phyloP scores from a whole-genome alignment of 2,113 vertebrate species.

The Sakesphorus luctuosus region DNA sequence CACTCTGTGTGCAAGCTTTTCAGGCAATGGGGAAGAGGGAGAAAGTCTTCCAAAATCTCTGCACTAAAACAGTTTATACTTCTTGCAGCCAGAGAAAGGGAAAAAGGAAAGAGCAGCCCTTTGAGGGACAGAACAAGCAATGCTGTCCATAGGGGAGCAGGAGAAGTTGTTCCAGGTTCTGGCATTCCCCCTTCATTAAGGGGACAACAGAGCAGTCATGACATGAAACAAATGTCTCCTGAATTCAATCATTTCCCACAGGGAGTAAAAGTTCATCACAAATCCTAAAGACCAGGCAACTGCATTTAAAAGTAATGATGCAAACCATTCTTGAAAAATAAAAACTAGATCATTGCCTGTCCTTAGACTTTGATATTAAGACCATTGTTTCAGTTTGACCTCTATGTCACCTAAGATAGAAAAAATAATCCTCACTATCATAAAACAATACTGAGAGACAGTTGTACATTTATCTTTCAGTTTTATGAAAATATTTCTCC shows the following conservation, averaged over 20 bases:
- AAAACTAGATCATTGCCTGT: not conserved
- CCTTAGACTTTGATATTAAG: conserved; percentile 7
- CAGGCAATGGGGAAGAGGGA: conserved; percentile 26
- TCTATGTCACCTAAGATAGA: not conserved
- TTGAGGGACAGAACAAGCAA: not conserved
- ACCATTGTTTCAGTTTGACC: conserved; percentile 14
- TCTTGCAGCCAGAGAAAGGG: not conserved
- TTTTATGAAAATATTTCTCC: not conserved
- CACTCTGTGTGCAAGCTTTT: not conserved
- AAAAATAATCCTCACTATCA: not conserved
- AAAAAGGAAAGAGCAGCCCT: not conserved
- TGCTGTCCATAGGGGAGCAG: not conserved
- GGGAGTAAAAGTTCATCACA: conserved; percentile 31
- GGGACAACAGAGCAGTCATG: not conserved
- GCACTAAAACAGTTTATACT: not conserved
- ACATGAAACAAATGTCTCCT: conserved; percentile 32
- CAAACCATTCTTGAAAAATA: conserved; percentile 17
- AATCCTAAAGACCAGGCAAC: conserved; percentile 24
- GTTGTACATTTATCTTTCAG: not conserved
- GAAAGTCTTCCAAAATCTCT: conserved; percentile 36
- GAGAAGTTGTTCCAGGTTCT: not conserved
- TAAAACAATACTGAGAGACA: not conserved
- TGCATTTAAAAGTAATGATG: conserved; percentile 34
- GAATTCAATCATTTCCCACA: conserved; percentile 46
- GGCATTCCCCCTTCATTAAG: not conserved